Evolutionary conservation across 1,140 invertebrate genomes (phyloP), one percentile per base, ranked within the genome.

Genomic region (Melipona quadrifasciata): DNA sequence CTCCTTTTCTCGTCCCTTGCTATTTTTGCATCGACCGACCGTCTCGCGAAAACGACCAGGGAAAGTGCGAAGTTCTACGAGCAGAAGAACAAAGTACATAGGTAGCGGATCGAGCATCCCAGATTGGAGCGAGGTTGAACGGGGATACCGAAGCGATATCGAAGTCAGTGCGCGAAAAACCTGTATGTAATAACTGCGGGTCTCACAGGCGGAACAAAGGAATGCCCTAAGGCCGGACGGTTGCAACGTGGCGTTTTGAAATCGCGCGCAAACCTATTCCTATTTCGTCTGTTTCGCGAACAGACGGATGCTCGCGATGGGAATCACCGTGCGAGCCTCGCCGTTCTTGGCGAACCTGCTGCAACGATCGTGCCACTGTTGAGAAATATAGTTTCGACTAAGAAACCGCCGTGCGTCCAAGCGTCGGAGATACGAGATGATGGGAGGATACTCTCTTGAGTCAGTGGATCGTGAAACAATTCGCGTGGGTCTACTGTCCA

Each of bases 221-320:
- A 82, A 61, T 47, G 61, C 16, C 19, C 31, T n/a, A 3, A 31
- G 53, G 6, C 16, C 14, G 47, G 27, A 64, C 81, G 74, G 74
- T 61, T 84, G 82, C 82, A 72, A 84, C 82, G 82, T 84, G 82
- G 82, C 82, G 76, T 84, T 84, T 84, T 71, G 75, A 84, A 84
- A 84, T 71, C 82, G 82, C 76, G 82, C 76, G 81, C 64, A 77
- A 77, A 77, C 19, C n/a, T 53, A n/a, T n/a, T 57, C 47, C 51
- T 64, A 47, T 75, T 64, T 21, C n/a, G 57, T 55, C 27, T 19
- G 24, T 24, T 24, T 1, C 53, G n/a, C 14, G 47, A 4, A 27
- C 31, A 47, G 39, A 78, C 51, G 39, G 34, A 64, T 55, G 24
- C 27, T 24, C 71, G 71, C 80, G 71, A 77, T 77, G 73, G 53